These are phyloP conservation scores for Chaetodon auriga DNA, from an alignment of 2,113 vertebrate species.

Conservation along the genomic window DNA sequence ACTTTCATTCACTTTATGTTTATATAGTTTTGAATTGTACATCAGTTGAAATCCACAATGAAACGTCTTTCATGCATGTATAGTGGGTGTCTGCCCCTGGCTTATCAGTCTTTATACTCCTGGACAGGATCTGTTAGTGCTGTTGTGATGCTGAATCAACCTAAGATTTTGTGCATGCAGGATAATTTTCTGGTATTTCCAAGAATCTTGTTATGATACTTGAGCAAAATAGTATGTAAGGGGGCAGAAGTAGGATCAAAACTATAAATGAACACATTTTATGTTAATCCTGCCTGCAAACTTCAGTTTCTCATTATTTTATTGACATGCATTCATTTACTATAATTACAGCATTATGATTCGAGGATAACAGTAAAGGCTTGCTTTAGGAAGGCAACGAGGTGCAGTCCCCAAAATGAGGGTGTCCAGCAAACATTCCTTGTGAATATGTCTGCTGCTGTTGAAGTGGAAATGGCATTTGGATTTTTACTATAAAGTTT, in stretches of 20 bases:
- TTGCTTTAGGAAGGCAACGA: background rate
- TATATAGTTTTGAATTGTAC: background rate
- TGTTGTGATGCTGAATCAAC: conserved; percentile 7
- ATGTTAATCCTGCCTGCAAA: background rate
- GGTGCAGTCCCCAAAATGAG: background rate
- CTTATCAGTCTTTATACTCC: background rate
- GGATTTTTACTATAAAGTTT: background rate
- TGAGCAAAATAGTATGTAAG: background rate
- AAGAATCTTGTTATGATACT: no score
- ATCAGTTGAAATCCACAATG: background rate
- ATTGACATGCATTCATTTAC: background rate
- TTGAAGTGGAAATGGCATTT: background rate
- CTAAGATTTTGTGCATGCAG: no score
- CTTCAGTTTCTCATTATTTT: conserved; percentile 3
- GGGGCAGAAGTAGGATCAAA: background rate
- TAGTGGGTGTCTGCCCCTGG: background rate
- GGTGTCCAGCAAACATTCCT: background rate
- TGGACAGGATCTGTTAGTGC: background rate
- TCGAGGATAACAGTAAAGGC: background rate
- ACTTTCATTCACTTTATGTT: background rate
- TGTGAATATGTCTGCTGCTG: background rate
- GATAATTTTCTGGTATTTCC: no score
- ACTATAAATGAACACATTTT: background rate
- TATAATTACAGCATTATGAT: background rate
- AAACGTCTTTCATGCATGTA: background rate